Base-by-base conservation (phyloP, 2,888 invertebrate genomes). In the Anoncus sp. region DNA sequence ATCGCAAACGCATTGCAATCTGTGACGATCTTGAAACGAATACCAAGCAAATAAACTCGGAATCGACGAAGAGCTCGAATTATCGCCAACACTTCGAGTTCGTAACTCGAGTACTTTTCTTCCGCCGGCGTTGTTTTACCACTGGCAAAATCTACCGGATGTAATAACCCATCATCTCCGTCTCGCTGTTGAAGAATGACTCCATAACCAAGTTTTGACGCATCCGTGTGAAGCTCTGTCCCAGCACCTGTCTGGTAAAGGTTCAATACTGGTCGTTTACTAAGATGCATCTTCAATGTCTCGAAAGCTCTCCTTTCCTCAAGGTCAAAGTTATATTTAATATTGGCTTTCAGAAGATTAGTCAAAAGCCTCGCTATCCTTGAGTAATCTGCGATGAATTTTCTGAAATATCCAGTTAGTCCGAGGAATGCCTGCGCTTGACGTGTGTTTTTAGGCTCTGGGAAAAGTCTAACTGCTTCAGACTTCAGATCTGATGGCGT, bases 51-150 rank as follows among this genome's bases (percentile, higher is more conserved):
- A 16, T 60, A 60, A 2, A 60, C 43, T n/a, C 60, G 60, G 9
- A 60, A 60, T 9, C 22, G 12, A 10, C 7, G 14, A 3, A 60
- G 43, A 4, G 60, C 40, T 24, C 9, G 22, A 3, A 45, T 43
- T 5, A 60, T 24, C 7, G 43, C 60, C 3, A 60, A 24, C 2
- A 60, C 60, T 22, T 60, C 60, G 3, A 60, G 22, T 20, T 60
- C 27, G 6, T 27, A 45, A 7, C 60, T 60, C 12, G 43, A n/a
- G 9, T 60, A 60, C 9, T 60, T 60, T 27, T 16, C n/a, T 43
- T 43, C 60, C 5, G 60, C 24, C 9, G 60, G n/a, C 3, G 24
- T 60, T 12, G 60, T 43, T 4, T 60, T 60, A 1, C 43, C 60
- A 16, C 43, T 43, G 2, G 60, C 60, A 43, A 24, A 60, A 7